Conservation (phyloP, 2,113 vertebrate species). For the Cinclus mexicanus region DNA sequence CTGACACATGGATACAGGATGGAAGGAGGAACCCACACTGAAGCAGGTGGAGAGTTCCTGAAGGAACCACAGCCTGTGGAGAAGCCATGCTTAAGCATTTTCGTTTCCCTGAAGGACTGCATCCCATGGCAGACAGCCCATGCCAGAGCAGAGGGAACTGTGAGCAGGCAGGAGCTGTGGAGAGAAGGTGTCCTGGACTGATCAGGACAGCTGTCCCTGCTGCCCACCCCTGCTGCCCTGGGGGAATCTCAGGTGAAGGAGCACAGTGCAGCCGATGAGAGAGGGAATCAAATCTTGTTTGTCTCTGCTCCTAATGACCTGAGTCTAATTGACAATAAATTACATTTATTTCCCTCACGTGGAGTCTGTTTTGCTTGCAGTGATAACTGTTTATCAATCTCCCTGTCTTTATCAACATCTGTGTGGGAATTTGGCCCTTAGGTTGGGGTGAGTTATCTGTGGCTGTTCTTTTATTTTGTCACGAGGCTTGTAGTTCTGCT, state of each 20-base stretch:
- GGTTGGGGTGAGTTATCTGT: background rate
- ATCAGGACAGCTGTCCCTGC: background rate
- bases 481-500: background rate
- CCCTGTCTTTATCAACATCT: background rate
- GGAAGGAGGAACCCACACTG: background rate
- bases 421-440: background rate
- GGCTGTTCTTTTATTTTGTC: background rate
- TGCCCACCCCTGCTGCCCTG: background rate
- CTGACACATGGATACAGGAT: background rate
- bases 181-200: fast-evolving
- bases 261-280: background rate
- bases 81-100: background rate
- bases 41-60: background rate
- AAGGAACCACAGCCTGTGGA: background rate
- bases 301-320: background rate
- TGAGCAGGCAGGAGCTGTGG: background rate
- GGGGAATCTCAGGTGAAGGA: background rate
- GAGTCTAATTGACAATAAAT: background rate
- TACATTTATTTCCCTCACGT: fast-evolving
- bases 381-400: background rate
- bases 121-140: background rate
- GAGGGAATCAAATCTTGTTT: background rate
- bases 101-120: background rate
- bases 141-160: background rate
- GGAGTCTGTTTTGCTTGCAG: background rate